Evolutionary conservation across 2,113 vertebrate genomes (phyloP).

Genomic region (human (Homo sapiens)): DNA sequence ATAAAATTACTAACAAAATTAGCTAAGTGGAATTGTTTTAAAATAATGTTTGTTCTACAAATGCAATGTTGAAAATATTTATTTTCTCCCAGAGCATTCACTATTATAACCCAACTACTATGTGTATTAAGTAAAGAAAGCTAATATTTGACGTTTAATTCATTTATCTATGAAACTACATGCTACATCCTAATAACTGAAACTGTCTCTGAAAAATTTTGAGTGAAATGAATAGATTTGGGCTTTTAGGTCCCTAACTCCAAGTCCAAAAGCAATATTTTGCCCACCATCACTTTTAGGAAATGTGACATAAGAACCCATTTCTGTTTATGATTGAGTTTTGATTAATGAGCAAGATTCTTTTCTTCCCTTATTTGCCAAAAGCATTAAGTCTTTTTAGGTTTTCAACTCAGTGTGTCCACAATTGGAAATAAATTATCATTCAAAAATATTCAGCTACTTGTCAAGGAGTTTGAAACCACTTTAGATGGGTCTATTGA

Average conservation of each 20-base stretch:
- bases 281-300: not conserved
- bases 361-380: slow-evolving; percentile 2
- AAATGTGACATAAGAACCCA: not conserved
- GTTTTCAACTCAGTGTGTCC: not conserved
- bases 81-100: not conserved
- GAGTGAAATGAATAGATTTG: not conserved
- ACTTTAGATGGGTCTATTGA: slow-evolving; percentile 28
- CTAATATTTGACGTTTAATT: not conserved
- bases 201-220: slow-evolving; percentile 22
- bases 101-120: not conserved
- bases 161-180: not conserved
- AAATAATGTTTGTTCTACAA: not conserved
- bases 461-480: slow-evolving; percentile 50
- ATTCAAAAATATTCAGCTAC: not conserved
- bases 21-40: not conserved
- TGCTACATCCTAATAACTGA: not conserved
- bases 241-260: slow-evolving; percentile 8
- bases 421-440: not conserved
- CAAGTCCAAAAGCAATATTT: not conserved
- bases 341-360: not conserved
- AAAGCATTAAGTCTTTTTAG: slow-evolving; percentile 25
- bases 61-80: not conserved
- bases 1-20: not conserved
- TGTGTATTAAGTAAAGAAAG: not conserved
- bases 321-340: slow-evolving; percentile 51